Base-by-base conservation (phyloP, 2,113 vertebrate species). In the Spea multiplicata region DNA sequence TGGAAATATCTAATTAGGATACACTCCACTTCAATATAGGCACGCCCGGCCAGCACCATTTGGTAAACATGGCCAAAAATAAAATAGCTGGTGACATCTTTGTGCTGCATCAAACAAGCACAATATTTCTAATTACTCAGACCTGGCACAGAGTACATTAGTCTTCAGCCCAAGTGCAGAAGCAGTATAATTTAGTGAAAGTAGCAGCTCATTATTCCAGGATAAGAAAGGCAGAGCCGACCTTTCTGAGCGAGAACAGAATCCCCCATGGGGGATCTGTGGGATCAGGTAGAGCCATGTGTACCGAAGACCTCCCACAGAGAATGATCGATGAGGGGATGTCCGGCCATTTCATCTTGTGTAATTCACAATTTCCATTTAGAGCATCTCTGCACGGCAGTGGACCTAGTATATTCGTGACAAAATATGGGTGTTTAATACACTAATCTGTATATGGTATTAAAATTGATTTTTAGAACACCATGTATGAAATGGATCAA, bases 251-350 rank as follows among this genome's bases (percentile, higher is more conserved):
- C 53, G 71, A 67, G 55, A 46, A 57, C 44, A 66, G 71, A 61
- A 52, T 59, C 46, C 71, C 64, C 78, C 71, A 74, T 68, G 65
- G 71, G 65, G 59, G 55, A 64, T 49, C 53, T 49, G 66, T 47
- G 75, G 44, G 75, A 77, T 77, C 75, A 69, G 67, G 66, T 49
- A 70, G 53, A 77, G 75, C 75, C 45, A 70, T 70, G 75, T 69
- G 75, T 77, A 77, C 45, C 45, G 48, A 50, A 53, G 75, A 68
- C 75, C 66, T 77, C 75, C 75, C 66, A 77, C 66, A 46, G 67
- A 77, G 75, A 77, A 77, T 77, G 75, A 77, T 77, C 46, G 75
- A 77, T 77, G 75, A 30, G 75, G 75, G 53, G 53, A 59, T 77
- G 67, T 77, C 66, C 67, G 61, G 48, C 67, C 47, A 70, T 62